Base-by-base conservation (phyloP, 2,888 invertebrate species). In the Ormyrus labotus region DNA sequence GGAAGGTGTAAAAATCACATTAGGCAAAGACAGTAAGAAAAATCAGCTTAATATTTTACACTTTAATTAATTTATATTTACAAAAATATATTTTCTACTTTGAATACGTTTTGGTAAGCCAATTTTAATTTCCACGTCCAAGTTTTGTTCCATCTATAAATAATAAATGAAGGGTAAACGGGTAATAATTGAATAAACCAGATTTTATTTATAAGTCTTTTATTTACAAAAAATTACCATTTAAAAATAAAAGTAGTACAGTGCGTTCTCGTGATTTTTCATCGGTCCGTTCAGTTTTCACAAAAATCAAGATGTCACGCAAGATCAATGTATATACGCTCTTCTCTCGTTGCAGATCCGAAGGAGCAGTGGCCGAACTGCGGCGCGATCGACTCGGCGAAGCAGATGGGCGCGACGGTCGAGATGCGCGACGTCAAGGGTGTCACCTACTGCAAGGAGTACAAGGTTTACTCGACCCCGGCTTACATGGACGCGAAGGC, bases 401-500 rank as follows among this genome's bases (percentile, higher is more conserved):
- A 89, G 81, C 83, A 89, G n/a, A 91, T 93, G 91, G 93, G 92
- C 2, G 92, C 92, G 13, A 91, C 87, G 8, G 63, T 90, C 9
- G 90, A 91, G 80, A 83, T 89, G 81, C 86, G 89, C 86, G 87
- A 87, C 82, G 90, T 91, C 2, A 88, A 89, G 74, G 92, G 92
- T 79, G 88, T 91, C 7, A 90, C 91, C 61, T 87, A 91, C 53
- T 93, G 93, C 86, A 87, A 87, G 13, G 88, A 89, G n/a, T 91
- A 92, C 86, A 90, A 91, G 69, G 87, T 93, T 34, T 91, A 92
- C 8, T 92, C 92, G 10, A 92, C 93, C n/a, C 93, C 93, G 6
- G 93, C 93, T 0, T 93, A 91, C 88, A 92, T 93, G 92, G 92
- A 92, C 83, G 89, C 91, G 57, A 51, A 57, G 6, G 92, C 91